Percentiles rank a stretch among this genome's conserved stretches.
These are phyloP conservation scores for Pampus argenteus DNA, from an alignment of 2,797 vertebrate genomes.

Conservation along the genomic window DNA sequence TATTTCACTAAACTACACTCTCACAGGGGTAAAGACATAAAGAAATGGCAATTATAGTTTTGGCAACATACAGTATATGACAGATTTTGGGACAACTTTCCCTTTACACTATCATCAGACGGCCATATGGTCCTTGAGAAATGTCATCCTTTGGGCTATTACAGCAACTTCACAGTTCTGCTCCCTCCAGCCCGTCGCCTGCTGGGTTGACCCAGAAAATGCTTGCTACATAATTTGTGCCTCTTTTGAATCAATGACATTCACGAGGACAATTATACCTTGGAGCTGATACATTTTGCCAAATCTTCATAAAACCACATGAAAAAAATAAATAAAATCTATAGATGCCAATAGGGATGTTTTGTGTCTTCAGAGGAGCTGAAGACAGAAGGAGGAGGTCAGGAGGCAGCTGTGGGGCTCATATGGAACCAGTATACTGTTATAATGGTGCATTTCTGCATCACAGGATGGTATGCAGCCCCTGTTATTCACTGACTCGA, in stretches of 20 bases:
- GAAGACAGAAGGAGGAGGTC: constrained; percentile 13
- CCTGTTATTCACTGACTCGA: constrained; percentile 50
- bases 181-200: constrained; percentile 70
- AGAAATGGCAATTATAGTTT: constrained; percentile 3
- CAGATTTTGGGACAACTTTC: constrained; percentile 33
- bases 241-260: constrained; percentile 43
- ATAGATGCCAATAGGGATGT: constrained; percentile 32
- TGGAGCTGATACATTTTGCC: not conserved
- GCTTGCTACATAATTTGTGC: constrained; percentile 36
- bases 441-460: constrained; percentile 77
- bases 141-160: constrained; percentile 72
- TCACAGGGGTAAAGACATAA: constrained; percentile 10
- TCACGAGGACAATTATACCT: constrained; percentile 39
- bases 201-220: constrained; percentile 79
- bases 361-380: constrained; percentile 19
- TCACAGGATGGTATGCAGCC: constrained; percentile 53
- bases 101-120: constrained; percentile 51
- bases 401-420: constrained; percentile 72
- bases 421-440: constrained; percentile 77
- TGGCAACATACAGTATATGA: not conserved
- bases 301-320: constrained; percentile 16
- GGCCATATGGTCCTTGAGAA: constrained; percentile 72
- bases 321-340: constrained; percentile 8
- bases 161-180: constrained; percentile 63
- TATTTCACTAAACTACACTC: constrained; percentile 21